A percentile compares a stretch with the other conserved stretches of the same genome.
phyloP scores from a whole-genome alignment of 2,888 invertebrate genomes.

The Agriopis leucophaearia region DNA sequence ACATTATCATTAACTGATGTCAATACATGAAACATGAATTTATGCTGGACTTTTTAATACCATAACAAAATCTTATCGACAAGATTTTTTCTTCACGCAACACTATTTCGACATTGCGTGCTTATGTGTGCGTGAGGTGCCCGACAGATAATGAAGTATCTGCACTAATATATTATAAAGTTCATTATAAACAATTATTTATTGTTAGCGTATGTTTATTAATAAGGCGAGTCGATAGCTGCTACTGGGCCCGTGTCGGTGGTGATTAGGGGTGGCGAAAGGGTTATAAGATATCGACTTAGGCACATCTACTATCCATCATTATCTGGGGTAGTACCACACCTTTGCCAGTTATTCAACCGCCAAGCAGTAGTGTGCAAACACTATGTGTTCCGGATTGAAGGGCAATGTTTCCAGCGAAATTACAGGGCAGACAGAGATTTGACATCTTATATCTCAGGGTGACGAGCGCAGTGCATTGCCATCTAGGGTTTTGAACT shows the following conservation, averaged over 20 bases:
- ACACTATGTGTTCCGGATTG: too few species aligned
- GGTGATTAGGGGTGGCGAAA: conserved; percentile 55
- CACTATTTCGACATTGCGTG: conserved; percentile 56
- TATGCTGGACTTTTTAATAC: not conserved
- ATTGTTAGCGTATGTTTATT: conserved; percentile 87
- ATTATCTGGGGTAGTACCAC: too few species aligned
- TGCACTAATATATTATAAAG: conserved; percentile 86
- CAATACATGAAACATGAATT: not conserved
- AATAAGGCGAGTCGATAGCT: conserved; percentile 79
- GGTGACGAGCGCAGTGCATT: too few species aligned
- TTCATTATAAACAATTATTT: conserved; percentile 87
- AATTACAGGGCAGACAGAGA: too few species aligned
- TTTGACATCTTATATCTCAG: too few species aligned
- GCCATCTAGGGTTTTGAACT: too few species aligned
- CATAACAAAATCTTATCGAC: conserved; percentile 36
- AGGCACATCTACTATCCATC: too few species aligned
- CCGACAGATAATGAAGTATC: conserved; percentile 84
- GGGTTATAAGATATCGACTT: too few species aligned
- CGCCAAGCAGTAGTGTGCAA: too few species aligned
- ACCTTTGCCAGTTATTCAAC: too few species aligned
- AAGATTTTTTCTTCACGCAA: conserved; percentile 23
- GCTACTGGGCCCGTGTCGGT: conserved; percentile 80
- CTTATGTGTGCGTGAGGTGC: conserved; percentile 75
- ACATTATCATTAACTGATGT: too few species aligned
- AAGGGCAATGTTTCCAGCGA: too few species aligned